Percentiles rank a stretch among this genome's conserved stretches.
These are phyloP conservation scores for Scolopax rusticola DNA, from an alignment of 2,797 vertebrate species.

Conservation along the genomic window DNA sequence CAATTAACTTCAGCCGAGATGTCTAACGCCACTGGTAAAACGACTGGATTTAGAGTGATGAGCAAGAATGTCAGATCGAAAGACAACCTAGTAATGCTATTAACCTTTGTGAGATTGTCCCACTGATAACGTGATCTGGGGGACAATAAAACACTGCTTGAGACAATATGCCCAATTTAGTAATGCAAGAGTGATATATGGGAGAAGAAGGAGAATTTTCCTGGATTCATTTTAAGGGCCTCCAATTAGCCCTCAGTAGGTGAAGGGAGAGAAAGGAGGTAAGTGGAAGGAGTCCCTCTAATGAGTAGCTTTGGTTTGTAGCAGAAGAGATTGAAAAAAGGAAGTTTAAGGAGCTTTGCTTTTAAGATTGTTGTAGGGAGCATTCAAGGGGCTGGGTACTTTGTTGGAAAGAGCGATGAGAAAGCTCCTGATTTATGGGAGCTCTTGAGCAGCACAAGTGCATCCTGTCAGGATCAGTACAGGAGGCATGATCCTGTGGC, in stretches of 20 bases:
- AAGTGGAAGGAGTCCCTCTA: not conserved
- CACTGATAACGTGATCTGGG: not conserved
- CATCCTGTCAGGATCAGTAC: not conserved
- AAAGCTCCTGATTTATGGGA: not conserved
- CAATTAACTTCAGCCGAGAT: not conserved
- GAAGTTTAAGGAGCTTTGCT: not conserved
- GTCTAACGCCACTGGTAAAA: not conserved
- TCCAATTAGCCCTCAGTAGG: not conserved
- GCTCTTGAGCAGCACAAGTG: not conserved
- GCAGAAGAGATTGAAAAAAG: not conserved
- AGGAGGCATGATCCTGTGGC: not conserved
- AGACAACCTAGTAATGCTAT: not conserved
- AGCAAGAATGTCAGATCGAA: not conserved
- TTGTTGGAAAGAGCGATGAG: not conserved
- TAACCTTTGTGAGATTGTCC: slow-evolving; percentile 30
- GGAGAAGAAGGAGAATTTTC: not conserved
- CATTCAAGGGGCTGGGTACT: not conserved
- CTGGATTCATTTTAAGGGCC: not conserved
- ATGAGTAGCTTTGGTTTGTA: not conserved
- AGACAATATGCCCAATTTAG: slow-evolving; percentile 2
- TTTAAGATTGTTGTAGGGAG: not conserved
- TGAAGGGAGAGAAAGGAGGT: not conserved
- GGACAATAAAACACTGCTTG: not conserved
- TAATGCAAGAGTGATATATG: not conserved
- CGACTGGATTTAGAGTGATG: not conserved